Evolutionary conservation across 2,113 vertebrate genomes (phyloP).

Genomic region (Hyperopisus bebe): DNA sequence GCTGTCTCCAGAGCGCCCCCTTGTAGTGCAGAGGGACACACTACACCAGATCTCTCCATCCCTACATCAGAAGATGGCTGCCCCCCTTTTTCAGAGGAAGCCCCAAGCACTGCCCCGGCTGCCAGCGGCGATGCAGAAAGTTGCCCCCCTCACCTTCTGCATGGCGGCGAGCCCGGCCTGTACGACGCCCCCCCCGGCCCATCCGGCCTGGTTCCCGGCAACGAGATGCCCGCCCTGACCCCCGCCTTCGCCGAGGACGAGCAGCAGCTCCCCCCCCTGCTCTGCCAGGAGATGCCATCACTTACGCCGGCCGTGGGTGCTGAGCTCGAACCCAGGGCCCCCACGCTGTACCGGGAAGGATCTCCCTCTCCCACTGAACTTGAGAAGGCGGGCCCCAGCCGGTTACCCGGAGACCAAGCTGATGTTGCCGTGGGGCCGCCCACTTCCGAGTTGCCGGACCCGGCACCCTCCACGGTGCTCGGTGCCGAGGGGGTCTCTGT

Average conservation of each 20-base stretch:
- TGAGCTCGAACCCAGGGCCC: slow-evolving; percentile 31
- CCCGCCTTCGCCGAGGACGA: slow-evolving; percentile 47
- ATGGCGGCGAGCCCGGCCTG: slow-evolving; percentile 27
- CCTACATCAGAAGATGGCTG: not conserved
- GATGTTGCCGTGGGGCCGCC: not conserved
- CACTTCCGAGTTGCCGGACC: not conserved
- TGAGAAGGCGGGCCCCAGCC: not conserved
- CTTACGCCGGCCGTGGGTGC: slow-evolving; percentile 52
- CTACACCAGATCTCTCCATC: not conserved
- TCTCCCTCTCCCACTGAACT: slow-evolving; percentile 19
- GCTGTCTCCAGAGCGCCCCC: not conserved
- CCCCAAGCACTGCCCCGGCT: not conserved
- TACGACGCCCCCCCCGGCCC: not conserved
- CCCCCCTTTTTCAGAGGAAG: not conserved
- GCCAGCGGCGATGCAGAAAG: slow-evolving; percentile 23
- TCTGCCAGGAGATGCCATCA: slow-evolving; percentile 66
- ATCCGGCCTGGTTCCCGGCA: not conserved
- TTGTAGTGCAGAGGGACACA: not conserved
- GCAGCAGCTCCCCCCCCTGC: slow-evolving; percentile 45
- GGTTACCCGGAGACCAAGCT: not conserved
- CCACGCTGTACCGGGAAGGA: slow-evolving; percentile 51
- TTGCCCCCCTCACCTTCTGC: slow-evolving; percentile 45
- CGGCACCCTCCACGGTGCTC: not conserved
- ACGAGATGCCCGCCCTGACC: slow-evolving; percentile 62
- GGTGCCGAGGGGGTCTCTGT: not conserved